Conservation (phyloP, 2,888 invertebrate genomes). For the Alviniconcha strummeri region DNA sequence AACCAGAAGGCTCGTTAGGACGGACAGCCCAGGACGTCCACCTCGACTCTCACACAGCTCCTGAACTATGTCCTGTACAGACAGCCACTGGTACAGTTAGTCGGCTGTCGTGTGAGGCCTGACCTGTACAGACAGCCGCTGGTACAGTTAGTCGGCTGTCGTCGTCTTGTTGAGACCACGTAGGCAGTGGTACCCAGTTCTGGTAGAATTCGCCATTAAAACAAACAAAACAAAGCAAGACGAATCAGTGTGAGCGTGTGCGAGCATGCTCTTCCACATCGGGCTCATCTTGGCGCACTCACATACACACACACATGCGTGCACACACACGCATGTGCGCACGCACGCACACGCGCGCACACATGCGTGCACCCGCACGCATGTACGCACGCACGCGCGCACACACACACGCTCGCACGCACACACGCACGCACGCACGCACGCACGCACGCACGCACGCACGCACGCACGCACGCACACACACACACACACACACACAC, state of each 20-base stretch:
- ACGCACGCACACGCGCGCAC: constrained; percentile 11
- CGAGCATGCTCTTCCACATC: not conserved
- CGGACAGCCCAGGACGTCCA: too few relatives aligned
- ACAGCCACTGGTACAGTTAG: too few relatives aligned
- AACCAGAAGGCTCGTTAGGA: too few relatives aligned
- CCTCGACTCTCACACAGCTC: too few relatives aligned
- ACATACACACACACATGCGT: too few relatives aligned
- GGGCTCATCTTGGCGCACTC: too few relatives aligned
- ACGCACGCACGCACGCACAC: not conserved
- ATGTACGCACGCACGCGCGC: not conserved
- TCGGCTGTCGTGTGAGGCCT: too few relatives aligned
- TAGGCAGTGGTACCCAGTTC: too few relatives aligned
- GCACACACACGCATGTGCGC: not conserved
- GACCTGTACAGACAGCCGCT: too few relatives aligned
- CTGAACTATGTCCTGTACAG: too few relatives aligned
- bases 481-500: not conserved
- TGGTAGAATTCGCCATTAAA: not conserved
- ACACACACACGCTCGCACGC: not conserved
- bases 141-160: too few relatives aligned
- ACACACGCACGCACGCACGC: not conserved
- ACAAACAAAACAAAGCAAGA: not conserved
- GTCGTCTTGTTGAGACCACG: too few relatives aligned
- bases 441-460: not conserved
- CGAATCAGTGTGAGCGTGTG: not conserved
- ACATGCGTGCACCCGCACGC: not conserved